Conservation (phyloP, 2,113 vertebrate species). For the Hippocampus guttulatus region DNA sequence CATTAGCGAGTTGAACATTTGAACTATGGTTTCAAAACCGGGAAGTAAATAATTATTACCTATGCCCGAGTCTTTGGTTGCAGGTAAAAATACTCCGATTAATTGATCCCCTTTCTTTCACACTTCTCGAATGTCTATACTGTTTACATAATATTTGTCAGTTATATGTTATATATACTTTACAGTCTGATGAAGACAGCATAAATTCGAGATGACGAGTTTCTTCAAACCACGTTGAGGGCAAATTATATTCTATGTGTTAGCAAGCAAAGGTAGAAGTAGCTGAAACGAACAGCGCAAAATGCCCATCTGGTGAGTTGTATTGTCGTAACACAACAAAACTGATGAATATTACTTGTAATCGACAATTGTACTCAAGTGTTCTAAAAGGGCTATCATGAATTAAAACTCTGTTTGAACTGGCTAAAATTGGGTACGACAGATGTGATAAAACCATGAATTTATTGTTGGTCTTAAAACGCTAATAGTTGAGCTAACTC, state of each 20-base stretch:
- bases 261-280: not conserved
- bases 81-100: slow-evolving; percentile 12
- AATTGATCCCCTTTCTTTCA: not conserved
- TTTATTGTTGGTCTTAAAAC: not conserved
- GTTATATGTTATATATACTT: not conserved
- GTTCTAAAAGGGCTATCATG: not conserved
- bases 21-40: not conserved
- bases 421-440: slow-evolving; percentile 6
- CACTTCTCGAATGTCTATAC: no score
- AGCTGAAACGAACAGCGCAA: slow-evolving; percentile 2
- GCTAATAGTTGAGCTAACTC: no score
- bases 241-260: not conserved
- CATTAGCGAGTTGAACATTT: not conserved
- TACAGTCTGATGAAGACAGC: not conserved
- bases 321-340: not conserved
- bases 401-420: slow-evolving; percentile 2
- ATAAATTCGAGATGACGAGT: not conserved
- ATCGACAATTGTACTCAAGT: not conserved
- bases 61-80: fast-evolving
- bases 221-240: not conserved
- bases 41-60: fast-evolving
- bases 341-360: not conserved
- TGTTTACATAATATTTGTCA: not conserved
- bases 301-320: slow-evolving; percentile 32
- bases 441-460: fast-evolving